These are phyloP conservation scores for Archaeoteleia sp. DNA, from an alignment of 2,888 invertebrate species.

Conservation along the genomic window DNA sequence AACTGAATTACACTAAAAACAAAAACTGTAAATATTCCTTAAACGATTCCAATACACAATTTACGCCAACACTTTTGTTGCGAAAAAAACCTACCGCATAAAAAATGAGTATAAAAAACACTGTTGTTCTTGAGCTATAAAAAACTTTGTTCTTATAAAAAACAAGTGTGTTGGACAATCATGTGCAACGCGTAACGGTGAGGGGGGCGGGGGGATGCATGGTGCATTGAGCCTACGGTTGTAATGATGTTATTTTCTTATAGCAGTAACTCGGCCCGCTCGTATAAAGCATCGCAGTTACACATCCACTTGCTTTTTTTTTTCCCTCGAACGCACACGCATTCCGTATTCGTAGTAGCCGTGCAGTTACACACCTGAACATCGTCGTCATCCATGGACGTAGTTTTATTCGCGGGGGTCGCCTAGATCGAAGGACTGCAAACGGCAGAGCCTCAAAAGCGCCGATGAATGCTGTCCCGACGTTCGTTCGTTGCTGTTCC, in stretches of 20 bases:
- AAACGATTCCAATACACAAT: no score
- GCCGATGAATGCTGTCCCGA: conserved; percentile 26
- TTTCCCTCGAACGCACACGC: conserved; percentile 55
- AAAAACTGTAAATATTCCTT: no score
- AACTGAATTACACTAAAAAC: no score
- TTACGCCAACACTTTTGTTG: no score
- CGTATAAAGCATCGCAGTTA: conserved; percentile 59
- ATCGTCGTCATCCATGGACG: neutral
- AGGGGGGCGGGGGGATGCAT: no score
- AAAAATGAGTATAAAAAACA: no score
- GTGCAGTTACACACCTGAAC: conserved; percentile 54
- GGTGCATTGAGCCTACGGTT: conserved; percentile 52
- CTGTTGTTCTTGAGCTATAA: no score
- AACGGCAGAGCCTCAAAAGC: conserved; percentile 29
- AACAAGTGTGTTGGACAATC: conserved; percentile 13
- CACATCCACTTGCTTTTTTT: conserved; percentile 60
- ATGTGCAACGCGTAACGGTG: conserved; percentile 21
- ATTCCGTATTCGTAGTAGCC: conserved; percentile 61
- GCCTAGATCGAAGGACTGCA: conserved; percentile 32
- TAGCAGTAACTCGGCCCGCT: conserved; percentile 59
- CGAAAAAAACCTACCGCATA: no score
- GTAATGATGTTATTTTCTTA: conserved; percentile 71
- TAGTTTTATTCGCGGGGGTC: conserved; percentile 37
- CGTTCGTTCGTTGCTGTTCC: conserved; percentile 7
- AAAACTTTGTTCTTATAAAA: no score